Evolutionary conservation across 35 echinoderm and acorn worm genomes (phyloP), one percentile per base, ranked within the genome.

Genomic region (Hemicentrotus pulcherrimus): DNA sequence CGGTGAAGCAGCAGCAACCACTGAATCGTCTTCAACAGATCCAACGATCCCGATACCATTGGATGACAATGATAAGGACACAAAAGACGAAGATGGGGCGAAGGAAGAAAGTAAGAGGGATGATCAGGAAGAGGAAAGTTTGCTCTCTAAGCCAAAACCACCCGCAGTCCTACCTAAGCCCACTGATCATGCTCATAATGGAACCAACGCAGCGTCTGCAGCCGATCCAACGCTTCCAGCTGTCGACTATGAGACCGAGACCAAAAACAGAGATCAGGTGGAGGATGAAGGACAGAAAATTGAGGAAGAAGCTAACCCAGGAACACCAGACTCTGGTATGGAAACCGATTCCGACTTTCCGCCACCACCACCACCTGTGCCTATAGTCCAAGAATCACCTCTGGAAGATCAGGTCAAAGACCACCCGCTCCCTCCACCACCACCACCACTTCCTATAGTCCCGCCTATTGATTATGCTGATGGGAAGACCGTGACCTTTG

Each of bases 401-500:
- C 65, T 78, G 65, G 65, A 78, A 28, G 65, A 78, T 78, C 65
- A 78, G 65, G 22, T 78, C 19, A 4, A 78, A 78, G 65, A 78
- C 65, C 65, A 22, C 22, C 22, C 65, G 24, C 24, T 78, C 7
- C 65, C 65, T 78, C 65, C 65, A 8, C 65, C 65, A 4, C 65
- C 65, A 78, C 65, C 65, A 9, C 52, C 52, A 14, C 11, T 55
- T 12, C 65, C 65, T 28, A 78, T 78, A 28, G 19, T 78, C 24
- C 65, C 65, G 22, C 65, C 65, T 28, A 78, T 78, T 78, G 65
- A 78, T 78, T 78, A 78, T 78, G 65, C 88, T 47, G 88, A 90
- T 45, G 88, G 88, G 24, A 90, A 90, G 88, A 90, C 88, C 4
- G 88, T 90, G 88, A 90, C 88, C 46, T 90, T 90, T 47, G 88